phyloP scores from a whole-genome alignment of 2,888 invertebrate genomes.

The Limnephilus rhombicus region DNA sequence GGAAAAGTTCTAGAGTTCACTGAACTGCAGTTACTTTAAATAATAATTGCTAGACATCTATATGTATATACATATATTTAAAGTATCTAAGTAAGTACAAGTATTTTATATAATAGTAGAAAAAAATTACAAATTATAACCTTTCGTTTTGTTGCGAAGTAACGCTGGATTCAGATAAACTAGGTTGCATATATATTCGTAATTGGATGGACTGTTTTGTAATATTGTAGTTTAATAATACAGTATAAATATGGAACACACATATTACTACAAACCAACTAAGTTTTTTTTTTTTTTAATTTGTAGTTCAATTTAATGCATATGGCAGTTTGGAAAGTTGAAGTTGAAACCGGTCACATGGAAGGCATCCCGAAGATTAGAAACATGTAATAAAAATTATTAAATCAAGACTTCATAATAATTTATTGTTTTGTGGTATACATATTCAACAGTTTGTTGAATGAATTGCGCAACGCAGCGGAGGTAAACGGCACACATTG shows the following conservation, averaged over 20 bases:
- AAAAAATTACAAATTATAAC: not conserved
- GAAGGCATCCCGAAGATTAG: conserved; percentile 8
- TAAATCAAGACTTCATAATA: not conserved
- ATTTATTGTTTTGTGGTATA: not conserved
- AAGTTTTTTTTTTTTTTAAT: not conserved
- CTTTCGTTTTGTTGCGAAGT: not conserved
- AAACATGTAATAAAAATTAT: not conserved
- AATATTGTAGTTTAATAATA: not conserved
- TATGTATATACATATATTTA: not conserved
- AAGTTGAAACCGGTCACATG: not conserved
- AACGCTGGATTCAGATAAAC: not conserved
- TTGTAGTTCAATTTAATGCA: not conserved
- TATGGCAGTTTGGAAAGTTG: conserved; percentile 5
- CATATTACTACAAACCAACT: not conserved
- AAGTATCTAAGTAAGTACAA: not conserved
- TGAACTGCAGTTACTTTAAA: no score
- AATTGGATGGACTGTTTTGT: not conserved
- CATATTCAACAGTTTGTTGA: not conserved
- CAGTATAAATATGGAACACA: not conserved
- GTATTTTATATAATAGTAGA: not conserved
- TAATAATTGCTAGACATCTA: no score
- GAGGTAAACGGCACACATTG: conserved; percentile 32
- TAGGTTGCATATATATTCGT: not conserved
- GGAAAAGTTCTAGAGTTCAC: no score
- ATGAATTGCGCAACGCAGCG: not conserved